Percentiles rank a stretch among this genome's conserved stretches.
Conservation (phyloP, 1,140 invertebrate genomes). For the Achroia grisella region DNA sequence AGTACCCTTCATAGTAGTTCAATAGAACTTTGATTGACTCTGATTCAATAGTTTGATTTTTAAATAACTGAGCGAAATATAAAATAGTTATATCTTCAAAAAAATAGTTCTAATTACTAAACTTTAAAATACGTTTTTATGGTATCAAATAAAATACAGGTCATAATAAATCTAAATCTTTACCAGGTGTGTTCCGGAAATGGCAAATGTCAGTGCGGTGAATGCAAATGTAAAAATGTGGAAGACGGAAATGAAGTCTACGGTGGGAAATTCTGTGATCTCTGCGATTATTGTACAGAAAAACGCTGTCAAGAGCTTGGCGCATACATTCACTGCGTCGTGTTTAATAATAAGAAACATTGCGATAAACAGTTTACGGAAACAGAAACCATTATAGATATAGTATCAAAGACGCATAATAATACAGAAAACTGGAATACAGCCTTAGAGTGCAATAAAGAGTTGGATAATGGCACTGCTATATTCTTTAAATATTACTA, state of each 20-base stretch:
- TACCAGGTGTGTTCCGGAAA: slow-evolving; percentile 76
- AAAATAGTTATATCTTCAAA: too few species aligned
- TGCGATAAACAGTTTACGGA: slow-evolving; percentile 74
- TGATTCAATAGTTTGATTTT: too few species aligned
- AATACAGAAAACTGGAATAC: slow-evolving; percentile 24
- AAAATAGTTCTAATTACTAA: too few species aligned
- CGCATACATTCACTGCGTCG: slow-evolving; percentile 80
- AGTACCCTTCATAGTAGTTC: too few species aligned
- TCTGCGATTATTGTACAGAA: slow-evolving; percentile 70
- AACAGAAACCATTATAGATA: slow-evolving; percentile 43
- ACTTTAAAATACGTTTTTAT: too few species aligned
- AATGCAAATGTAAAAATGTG: slow-evolving; percentile 75
- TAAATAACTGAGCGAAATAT: too few species aligned
- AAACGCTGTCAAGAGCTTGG: slow-evolving; percentile 83
- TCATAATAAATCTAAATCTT: neutral
- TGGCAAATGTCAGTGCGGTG: slow-evolving; percentile 78
- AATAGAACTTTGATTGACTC: too few species aligned
- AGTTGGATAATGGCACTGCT: slow-evolving; percentile 24
- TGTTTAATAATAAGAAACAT: slow-evolving; percentile 64
- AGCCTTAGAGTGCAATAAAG: slow-evolving; percentile 19
- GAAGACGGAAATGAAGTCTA: slow-evolving; percentile 67
- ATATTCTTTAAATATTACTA: slow-evolving; percentile 42
- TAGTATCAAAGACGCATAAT: slow-evolving; percentile 36
- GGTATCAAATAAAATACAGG: too few species aligned
- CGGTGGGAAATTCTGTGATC: slow-evolving; percentile 80